Evolutionary conservation across 2,113 vertebrate genomes (phyloP).

Genomic region (Chamaetylas fuelleborni): DNA sequence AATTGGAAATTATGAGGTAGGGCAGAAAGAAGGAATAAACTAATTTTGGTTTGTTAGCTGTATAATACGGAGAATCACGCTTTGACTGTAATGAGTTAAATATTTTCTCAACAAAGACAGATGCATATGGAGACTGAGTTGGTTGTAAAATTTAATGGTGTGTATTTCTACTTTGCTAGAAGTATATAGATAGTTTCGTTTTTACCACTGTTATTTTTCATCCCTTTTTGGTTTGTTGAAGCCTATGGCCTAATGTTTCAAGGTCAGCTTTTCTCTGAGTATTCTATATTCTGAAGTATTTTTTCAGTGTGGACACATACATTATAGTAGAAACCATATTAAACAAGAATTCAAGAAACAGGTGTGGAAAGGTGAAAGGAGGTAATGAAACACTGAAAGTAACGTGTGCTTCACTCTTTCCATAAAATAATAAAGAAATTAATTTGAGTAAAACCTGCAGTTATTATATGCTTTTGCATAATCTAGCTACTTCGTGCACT

Average conservation of each 20-base stretch:
- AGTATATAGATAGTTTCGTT: not conserved
- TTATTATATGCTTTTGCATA: not conserved
- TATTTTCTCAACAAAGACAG: constrained; percentile 32
- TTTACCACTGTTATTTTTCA: not conserved
- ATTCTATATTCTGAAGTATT: not conserved
- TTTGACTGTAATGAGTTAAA: constrained; percentile 32
- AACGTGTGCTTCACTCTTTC: not conserved
- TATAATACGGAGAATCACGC: not conserved
- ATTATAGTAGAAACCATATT: not conserved
- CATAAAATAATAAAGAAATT: not conserved
- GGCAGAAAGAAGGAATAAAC: not conserved
- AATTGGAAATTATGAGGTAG: not conserved
- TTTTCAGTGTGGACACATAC: not conserved
- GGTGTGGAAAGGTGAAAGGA: not conserved
- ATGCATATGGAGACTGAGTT: not conserved
- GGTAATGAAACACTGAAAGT: not conserved
- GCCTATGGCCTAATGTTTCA: not conserved
- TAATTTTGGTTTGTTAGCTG: not conserved
- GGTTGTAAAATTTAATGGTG: not conserved
- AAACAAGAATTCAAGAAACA: not conserved
- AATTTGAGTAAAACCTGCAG: not conserved
- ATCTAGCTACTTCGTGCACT: not conserved
- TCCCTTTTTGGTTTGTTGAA: not conserved
- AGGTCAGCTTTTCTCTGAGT: not conserved
- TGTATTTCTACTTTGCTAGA: not conserved